These are phyloP conservation scores for Chondrosia reniformis DNA, from an alignment of 37 sponge, comb jelly and placozoan species.

Conservation along the genomic window DNA sequence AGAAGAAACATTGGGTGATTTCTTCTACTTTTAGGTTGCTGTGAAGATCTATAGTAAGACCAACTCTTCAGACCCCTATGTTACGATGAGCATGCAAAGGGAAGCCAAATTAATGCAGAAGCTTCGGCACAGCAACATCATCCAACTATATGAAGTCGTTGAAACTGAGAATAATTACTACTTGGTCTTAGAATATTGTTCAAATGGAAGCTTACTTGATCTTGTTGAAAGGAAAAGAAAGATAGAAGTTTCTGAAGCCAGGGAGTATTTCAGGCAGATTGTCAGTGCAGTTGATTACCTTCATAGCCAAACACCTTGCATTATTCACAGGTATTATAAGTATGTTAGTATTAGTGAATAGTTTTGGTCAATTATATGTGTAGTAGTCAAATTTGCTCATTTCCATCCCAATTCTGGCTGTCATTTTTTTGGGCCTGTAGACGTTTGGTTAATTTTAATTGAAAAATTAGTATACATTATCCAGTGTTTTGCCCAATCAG, in stretches of 20 bases:
- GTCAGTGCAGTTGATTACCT: slow-evolving; percentile 49
- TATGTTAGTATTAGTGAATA: neutral
- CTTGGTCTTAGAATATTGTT: slow-evolving; percentile 33
- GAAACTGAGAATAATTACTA: slow-evolving; percentile 64
- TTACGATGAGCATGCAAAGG: slow-evolving; percentile 26
- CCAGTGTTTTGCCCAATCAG: too few species aligned
- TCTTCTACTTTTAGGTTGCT: slow-evolving; percentile 64
- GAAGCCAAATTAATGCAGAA: slow-evolving; percentile 43
- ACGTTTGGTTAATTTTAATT: too few species aligned
- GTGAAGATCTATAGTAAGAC: slow-evolving; percentile 54
- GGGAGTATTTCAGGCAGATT: slow-evolving; percentile 42
- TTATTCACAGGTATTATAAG: slow-evolving; percentile 44
- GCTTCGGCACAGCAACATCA: slow-evolving; percentile 40
- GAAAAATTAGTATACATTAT: too few species aligned
- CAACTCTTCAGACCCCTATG: slow-evolving; percentile 40
- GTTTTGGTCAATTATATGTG: too few species aligned
- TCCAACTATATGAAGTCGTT: slow-evolving; percentile 35
- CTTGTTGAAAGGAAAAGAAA: slow-evolving; percentile 11
- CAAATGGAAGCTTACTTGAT: slow-evolving; percentile 37
- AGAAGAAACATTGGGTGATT: too few species aligned
- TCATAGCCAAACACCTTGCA: slow-evolving; percentile 35
- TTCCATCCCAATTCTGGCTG: too few species aligned
- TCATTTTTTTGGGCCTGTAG: too few species aligned
- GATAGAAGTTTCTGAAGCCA: slow-evolving; percentile 28
- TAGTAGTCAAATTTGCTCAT: too few species aligned